These are phyloP conservation scores for Cotesia congregata DNA, from an alignment of 2,888 invertebrate genomes.

Conservation along the genomic window DNA sequence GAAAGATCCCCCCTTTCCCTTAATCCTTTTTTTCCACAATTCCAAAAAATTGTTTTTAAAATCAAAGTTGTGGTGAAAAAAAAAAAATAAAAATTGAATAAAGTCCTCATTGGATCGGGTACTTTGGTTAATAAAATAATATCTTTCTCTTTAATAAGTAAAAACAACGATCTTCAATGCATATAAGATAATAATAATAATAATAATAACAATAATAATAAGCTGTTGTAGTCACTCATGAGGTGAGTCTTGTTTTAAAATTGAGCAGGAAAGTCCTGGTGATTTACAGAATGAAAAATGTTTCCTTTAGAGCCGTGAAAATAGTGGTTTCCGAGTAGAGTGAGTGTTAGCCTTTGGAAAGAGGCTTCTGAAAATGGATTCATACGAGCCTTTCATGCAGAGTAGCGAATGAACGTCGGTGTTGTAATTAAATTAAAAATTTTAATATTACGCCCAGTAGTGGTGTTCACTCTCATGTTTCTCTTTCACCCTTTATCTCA, in stretches of 20 bases:
- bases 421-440: conserved; percentile 57
- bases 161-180: too few relatives aligned
- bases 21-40: too few relatives aligned
- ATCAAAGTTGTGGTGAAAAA: too few relatives aligned
- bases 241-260: conserved; percentile 1
- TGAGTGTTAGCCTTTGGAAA: too few relatives aligned
- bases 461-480: conserved; percentile 19
- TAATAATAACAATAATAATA: too few relatives aligned
- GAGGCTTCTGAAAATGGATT: conserved; percentile 41
- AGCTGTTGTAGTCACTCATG: neutral
- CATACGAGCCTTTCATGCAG: conserved; percentile 37
- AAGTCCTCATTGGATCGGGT: too few relatives aligned
- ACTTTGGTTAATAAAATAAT: too few relatives aligned
- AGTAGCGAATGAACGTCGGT: conserved; percentile 42
- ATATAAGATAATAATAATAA: too few relatives aligned
- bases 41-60: too few relatives aligned
- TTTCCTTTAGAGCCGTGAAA: conserved; percentile 31
- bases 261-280: neutral
- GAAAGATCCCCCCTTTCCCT: too few relatives aligned
- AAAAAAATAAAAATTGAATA: too few relatives aligned
- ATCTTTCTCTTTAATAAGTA: too few relatives aligned
- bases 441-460: conserved; percentile 52
- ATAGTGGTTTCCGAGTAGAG: conserved; percentile 24
- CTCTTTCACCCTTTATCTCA: conserved; percentile 4
- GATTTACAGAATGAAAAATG: conserved; percentile 14